Percentiles rank a stretch among this genome's conserved stretches.
Evolutionary conservation across 2,888 invertebrate species (phyloP).

Genomic region (Drosophila nr. perissopoda): DNA sequence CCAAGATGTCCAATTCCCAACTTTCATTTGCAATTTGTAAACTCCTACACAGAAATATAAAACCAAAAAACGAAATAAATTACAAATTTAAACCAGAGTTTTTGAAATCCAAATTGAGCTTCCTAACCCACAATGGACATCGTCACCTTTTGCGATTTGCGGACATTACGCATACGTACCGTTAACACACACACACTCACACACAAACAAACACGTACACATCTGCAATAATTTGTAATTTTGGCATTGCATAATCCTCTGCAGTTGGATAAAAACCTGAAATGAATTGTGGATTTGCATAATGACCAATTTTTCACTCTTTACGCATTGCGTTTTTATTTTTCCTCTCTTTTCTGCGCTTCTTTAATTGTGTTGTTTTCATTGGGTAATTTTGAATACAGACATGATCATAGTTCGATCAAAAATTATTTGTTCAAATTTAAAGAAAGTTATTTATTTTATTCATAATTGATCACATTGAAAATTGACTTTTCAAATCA

Average conservation of each 20-base stretch:
- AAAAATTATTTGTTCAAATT: not conserved
- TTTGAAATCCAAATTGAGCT: slow-evolving; percentile 43
- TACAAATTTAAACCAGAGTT: slow-evolving; percentile 28
- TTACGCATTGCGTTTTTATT: not conserved
- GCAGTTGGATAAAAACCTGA: slow-evolving; percentile 63
- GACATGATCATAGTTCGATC: not conserved
- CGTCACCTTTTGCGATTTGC: slow-evolving; percentile 46
- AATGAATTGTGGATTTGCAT: slow-evolving; percentile 73
- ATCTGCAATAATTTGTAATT: slow-evolving; percentile 70
- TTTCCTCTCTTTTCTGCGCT: slow-evolving; percentile 40
- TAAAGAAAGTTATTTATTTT: no score
- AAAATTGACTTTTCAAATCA: not conserved
- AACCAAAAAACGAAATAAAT: not conserved
- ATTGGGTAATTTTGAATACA: slow-evolving; percentile 36
- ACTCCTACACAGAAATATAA: slow-evolving; percentile 21
- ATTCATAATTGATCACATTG: no score
- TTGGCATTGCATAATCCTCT: slow-evolving; percentile 71
- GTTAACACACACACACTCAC: slow-evolving; percentile 20
- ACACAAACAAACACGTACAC: slow-evolving; percentile 25
- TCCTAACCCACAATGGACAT: slow-evolving; percentile 25
- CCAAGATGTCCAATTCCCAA: slow-evolving; percentile 45
- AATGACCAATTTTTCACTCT: slow-evolving; percentile 66
- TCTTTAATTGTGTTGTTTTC: slow-evolving; percentile 31
- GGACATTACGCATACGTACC: slow-evolving; percentile 73
- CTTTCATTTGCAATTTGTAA: slow-evolving; percentile 58